Base-by-base conservation (phyloP, 2,113 vertebrate species). In the Motacilla alba region DNA sequence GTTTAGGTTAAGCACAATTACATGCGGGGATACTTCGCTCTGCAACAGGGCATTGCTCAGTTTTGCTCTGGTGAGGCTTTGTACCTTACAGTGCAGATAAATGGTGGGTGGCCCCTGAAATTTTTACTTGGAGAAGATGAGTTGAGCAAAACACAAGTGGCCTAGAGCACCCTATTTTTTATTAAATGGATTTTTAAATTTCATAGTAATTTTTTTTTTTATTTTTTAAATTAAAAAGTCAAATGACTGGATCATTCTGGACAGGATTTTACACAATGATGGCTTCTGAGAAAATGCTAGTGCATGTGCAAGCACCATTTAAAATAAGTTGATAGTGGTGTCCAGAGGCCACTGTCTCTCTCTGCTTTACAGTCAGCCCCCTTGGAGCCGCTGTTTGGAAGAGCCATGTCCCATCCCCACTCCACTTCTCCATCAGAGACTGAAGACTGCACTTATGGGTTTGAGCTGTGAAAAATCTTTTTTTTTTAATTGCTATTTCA, bases 401-500 rank as follows among this genome's bases (percentile, higher is more conserved):
- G 24, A 78, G 13, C 44, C 24, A 7, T 0, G 1, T 67, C 47
- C 21, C 3, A 2, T 30, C 33, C 18, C 39, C 1, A 3, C 14
- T 30, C 21, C 4, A 0, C 18, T 43, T n/a, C 46, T 68, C 31
- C 1, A 0, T 20, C 1, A 0, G 28, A 26, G 22, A 24, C 17
- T 12, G 39, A 24, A 26, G 26, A 7, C 44, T 49, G 26, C 1
- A 0, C 22, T 37, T 8, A 6, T 6, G 12, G 20, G 20, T 4
- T 2, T 7, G 5, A 68, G 44, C 24, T 50, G 15, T 44, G 53
- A 64, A 60, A 92, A 90, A 58, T 17, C 6, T 15, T 35, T 5
- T 5, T 62, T n/a, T n/a, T 70, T 30, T 24, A 3, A 4, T 67
- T 67, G 30, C 27, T 67, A 3, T 77, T 89, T 92, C 7, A 33